phyloP scores from a whole-genome alignment of 2,113 vertebrate species.

The Bostrychus sinensis region DNA sequence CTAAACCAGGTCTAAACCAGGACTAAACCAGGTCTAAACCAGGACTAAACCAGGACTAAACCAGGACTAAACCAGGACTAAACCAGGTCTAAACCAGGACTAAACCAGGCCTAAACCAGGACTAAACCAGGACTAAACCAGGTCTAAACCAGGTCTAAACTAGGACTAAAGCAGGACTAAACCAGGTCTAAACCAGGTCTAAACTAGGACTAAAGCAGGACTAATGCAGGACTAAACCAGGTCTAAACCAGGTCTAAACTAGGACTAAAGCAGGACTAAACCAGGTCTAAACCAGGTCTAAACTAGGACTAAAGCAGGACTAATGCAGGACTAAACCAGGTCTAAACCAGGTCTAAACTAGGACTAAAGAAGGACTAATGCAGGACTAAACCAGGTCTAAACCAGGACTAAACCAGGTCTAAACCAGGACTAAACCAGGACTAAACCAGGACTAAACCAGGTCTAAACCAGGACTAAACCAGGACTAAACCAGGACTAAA shows the following conservation, averaged over 20 bases:
- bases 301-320: not conserved
- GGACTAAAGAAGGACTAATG: not conserved
- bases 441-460: not conserved
- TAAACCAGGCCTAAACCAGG: no score
- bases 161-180: not conserved
- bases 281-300: not conserved
- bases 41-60: no score
- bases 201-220: not conserved
- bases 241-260: not conserved
- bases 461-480: not conserved
- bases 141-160: not conserved
- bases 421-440: not conserved
- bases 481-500: not conserved
- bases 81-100: no score
- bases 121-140: no score
- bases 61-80: no score
- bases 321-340: not conserved
- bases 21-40: no score
- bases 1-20: no score
- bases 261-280: not conserved
- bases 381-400: not conserved
- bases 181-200: not conserved
- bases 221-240: not conserved
- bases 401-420: not conserved
- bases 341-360: not conserved